Evolutionary conservation across 2,113 vertebrate genomes (phyloP).

Genomic region (Neolamprologus variostigma): DNA sequence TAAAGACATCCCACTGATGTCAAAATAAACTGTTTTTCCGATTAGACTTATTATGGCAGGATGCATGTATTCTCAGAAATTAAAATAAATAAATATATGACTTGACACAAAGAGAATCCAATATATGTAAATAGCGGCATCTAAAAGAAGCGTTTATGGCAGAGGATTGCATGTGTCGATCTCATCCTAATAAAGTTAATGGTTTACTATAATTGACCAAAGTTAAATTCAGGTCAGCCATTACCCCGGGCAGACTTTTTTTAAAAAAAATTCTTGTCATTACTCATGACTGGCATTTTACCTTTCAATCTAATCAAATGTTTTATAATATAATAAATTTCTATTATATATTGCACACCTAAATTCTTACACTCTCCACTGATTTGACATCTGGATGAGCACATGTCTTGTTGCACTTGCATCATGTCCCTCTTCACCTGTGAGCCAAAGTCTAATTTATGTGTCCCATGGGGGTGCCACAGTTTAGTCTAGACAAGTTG

Average conservation of each 20-base stretch:
- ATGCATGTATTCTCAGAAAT: neutral
- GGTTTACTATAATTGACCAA: conserved; percentile 34
- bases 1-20: neutral
- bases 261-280: neutral
- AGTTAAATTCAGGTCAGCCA: conserved; percentile 35
- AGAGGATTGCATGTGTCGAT: neutral
- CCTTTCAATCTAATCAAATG: neutral
- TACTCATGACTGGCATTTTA: neutral
- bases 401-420: conserved; percentile 49
- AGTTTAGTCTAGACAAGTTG: conserved; percentile 64
- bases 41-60: neutral
- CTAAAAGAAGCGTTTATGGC: neutral
- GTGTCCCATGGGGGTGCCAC: conserved; percentile 17
- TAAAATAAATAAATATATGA: neutral
- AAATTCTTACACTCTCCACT: conserved; percentile 28
- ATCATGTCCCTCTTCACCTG: conserved; percentile 60
- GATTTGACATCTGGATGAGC: conserved; percentile 21
- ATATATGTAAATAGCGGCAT: neutral
- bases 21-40: neutral
- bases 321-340: neutral
- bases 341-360: neutral
- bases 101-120: neutral
- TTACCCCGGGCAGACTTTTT: neutral
- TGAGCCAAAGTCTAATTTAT: conserved; percentile 51
- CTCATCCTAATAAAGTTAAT: conserved; percentile 49